Conservation (phyloP, 2,797 vertebrate species). For the Acrossocheilus fasciatus region DNA sequence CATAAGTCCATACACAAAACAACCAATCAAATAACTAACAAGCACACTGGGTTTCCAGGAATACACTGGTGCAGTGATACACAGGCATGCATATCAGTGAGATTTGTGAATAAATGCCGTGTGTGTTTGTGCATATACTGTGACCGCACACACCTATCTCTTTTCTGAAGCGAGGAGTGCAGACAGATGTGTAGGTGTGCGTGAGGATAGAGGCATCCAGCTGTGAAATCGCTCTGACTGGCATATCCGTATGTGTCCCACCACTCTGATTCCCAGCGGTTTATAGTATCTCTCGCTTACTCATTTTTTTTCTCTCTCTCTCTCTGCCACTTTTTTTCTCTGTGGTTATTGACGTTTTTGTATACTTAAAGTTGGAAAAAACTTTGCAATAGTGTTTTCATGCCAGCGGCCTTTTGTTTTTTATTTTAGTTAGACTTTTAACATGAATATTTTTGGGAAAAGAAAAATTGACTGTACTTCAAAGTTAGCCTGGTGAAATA, state of each 20-base stretch:
- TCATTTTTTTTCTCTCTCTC: neutral
- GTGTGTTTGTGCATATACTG: neutral
- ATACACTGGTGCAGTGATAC: conserved; percentile 5
- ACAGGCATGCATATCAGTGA: neutral
- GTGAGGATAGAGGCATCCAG: conserved; percentile 42
- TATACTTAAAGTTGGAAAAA: neutral
- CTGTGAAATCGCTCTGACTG: conserved; percentile 52
- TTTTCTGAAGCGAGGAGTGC: neutral
- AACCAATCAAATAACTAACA: conserved; percentile 27
- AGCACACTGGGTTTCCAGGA: conserved; percentile 6
- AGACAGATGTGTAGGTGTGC: conserved; percentile 31
- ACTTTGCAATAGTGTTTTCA: neutral
- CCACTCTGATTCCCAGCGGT: conserved; percentile 13
- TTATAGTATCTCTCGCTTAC: neutral
- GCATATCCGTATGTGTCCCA: conserved; percentile 28
- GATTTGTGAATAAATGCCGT: neutral
- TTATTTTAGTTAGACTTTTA: neutral
- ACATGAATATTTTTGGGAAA: neutral
- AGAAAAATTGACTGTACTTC: neutral
- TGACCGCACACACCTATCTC: conserved; percentile 26
- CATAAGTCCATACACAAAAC: neutral
- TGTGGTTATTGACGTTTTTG: neutral
- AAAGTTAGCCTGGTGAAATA: neutral
- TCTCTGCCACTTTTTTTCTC: neutral
- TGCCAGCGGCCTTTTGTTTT: neutral